phyloP scores from a whole-genome alignment of 2,888 invertebrate species.

The Diloba caeruleocephala region DNA sequence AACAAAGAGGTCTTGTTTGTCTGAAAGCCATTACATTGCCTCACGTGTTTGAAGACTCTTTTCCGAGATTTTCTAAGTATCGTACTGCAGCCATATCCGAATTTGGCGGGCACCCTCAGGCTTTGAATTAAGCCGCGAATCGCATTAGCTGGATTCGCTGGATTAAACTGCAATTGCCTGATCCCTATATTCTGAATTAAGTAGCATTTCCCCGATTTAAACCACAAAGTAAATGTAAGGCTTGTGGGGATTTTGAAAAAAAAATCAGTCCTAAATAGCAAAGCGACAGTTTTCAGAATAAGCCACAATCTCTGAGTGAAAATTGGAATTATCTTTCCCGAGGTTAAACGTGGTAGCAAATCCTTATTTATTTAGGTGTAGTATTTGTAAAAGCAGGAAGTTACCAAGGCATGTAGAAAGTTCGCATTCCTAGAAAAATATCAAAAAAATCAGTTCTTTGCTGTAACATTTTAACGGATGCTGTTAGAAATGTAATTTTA shows the following conservation, averaged over 20 bases:
- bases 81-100: conserved; percentile 26
- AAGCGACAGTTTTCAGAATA: conserved; percentile 31
- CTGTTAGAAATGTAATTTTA: conserved; percentile 8
- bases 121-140: conserved; percentile 22
- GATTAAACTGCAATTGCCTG: conserved; percentile 43
- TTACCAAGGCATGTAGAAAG: too few relatives aligned
- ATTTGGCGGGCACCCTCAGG: conserved; percentile 16
- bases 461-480: too few relatives aligned
- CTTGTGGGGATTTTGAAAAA: conserved; percentile 28
- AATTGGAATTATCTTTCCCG: conserved; percentile 24
- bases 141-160: conserved; percentile 11
- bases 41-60: neutral
- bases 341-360: too few relatives aligned
- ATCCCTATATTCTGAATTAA: conserved; percentile 34
- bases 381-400: too few relatives aligned
- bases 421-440: too few relatives aligned
- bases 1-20: conserved; percentile 6
- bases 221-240: conserved; percentile 30
- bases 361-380: too few relatives aligned
- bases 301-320: conserved; percentile 17
- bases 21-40: neutral
- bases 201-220: conserved; percentile 30
- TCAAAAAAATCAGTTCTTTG: too few relatives aligned
- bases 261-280: conserved; percentile 1
- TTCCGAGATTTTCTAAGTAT: neutral